Evolutionary conservation across 2,797 vertebrate species (phyloP).

Genomic region (Galaxias olidus): DNA sequence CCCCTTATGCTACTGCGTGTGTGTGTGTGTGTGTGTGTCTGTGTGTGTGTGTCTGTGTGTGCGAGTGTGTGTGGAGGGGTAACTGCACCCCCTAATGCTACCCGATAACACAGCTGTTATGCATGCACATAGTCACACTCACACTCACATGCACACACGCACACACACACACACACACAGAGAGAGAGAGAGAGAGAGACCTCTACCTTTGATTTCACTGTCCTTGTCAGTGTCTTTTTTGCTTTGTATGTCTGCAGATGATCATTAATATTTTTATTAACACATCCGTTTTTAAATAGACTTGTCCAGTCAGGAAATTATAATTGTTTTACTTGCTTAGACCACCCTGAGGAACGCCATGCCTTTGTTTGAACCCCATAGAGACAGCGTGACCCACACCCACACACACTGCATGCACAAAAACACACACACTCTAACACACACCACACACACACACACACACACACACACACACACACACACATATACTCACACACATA

Average conservation of each 20-base stretch:
- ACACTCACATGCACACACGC: not conserved
- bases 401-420: not conserved
- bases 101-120: conserved; percentile 46
- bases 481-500: not conserved
- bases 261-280: no score
- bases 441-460: not conserved
- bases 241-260: no score
- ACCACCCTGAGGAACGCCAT: no score
- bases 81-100: conserved; percentile 39
- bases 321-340: no score
- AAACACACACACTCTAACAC: not conserved
- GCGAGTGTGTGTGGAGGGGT: conserved; percentile 18
- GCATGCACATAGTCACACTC: no score
- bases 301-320: no score
- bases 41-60: conserved; percentile 1
- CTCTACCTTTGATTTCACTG: no score
- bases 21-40: not conserved
- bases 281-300: no score
- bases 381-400: not conserved
- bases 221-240: no score
- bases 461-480: conserved; percentile 2
- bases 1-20: conserved; percentile 21
- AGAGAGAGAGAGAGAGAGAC: no score
- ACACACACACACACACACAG: not conserved
- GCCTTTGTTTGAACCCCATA: no score